Conservation (phyloP, 2,888 invertebrate genomes). For the Melanostoma mellinum region DNA sequence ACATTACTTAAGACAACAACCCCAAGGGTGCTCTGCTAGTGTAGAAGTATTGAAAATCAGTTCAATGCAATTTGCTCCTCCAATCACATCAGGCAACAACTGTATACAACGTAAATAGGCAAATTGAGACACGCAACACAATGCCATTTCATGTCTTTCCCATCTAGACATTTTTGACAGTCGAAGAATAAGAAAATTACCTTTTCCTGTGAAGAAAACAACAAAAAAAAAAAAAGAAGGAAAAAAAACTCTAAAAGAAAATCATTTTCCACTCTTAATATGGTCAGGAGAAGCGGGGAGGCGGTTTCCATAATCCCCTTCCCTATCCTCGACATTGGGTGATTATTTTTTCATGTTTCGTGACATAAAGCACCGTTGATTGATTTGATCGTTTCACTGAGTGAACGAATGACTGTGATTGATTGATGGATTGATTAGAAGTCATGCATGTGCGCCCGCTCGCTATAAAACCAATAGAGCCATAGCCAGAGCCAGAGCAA, state of each 20-base stretch:
- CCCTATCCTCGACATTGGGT: slow-evolving; percentile 3
- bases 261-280: slow-evolving; percentile 26
- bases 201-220: slow-evolving; percentile 48
- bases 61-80: slow-evolving; percentile 1
- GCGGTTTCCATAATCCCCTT: not conserved
- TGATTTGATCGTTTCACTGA: slow-evolving; percentile 80
- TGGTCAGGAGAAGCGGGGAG: not conserved
- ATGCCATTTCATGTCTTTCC: slow-evolving; percentile 48
- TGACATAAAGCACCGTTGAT: slow-evolving; percentile 75
- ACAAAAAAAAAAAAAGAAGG: slow-evolving; percentile 13
- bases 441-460: slow-evolving; percentile 38
- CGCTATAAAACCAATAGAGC: not conserved
- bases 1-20: slow-evolving; percentile 12
- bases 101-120: slow-evolving; percentile 10
- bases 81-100: slow-evolving; percentile 27
- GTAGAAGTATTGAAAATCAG: slow-evolving; percentile 31
- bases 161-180: slow-evolving; percentile 68
- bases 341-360: slow-evolving; percentile 68
- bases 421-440: slow-evolving; percentile 69
- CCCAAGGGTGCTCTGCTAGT: slow-evolving; percentile 29
- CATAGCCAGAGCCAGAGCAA: not conserved
- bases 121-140: slow-evolving; percentile 69
- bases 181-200: slow-evolving; percentile 71
- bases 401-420: slow-evolving; percentile 73
- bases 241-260: slow-evolving; percentile 23